Evolutionary conservation across 2,888 invertebrate species (phyloP).

Genomic region (Scaptomyza parva): DNA sequence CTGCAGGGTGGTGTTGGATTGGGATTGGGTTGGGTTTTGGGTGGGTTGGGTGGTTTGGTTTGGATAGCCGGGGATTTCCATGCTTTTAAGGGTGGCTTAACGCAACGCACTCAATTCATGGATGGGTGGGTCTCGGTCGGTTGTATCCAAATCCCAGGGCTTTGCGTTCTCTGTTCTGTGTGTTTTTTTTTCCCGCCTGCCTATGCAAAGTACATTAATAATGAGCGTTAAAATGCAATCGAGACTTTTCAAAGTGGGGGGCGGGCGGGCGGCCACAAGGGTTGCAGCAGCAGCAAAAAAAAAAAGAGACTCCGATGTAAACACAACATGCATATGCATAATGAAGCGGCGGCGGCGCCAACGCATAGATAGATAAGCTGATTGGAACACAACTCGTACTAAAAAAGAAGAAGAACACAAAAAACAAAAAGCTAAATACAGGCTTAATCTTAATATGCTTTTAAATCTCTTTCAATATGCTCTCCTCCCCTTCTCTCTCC

Average conservation of each 20-base stretch:
- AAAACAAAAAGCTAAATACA: conserved; percentile 6
- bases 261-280: conserved; percentile 20
- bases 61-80: no score
- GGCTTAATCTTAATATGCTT: no score
- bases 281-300: conserved; percentile 29
- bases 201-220: conserved; percentile 69
- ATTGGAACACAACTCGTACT: not conserved
- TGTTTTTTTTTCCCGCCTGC: no score
- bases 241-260: conserved; percentile 33
- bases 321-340: conserved; percentile 45
- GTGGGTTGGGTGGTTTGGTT: not conserved
- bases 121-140: conserved; percentile 9
- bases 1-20: conserved; percentile 31
- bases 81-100: conserved; percentile 41
- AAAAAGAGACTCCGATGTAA: not conserved
- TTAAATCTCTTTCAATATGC: not conserved
- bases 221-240: conserved; percentile 67
- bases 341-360: conserved; percentile 48
- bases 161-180: conserved; percentile 12
- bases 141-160: conserved; percentile 43
- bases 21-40: not conserved
- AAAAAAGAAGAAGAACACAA: conserved; percentile 13
- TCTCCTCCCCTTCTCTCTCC: not conserved
- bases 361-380: conserved; percentile 45
- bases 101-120: conserved; percentile 15